A percentile compares a stretch with the other conserved stretches of the same genome.
Conservation (phyloP, 2,888 invertebrate species). For the Drosophila birchii region DNA sequence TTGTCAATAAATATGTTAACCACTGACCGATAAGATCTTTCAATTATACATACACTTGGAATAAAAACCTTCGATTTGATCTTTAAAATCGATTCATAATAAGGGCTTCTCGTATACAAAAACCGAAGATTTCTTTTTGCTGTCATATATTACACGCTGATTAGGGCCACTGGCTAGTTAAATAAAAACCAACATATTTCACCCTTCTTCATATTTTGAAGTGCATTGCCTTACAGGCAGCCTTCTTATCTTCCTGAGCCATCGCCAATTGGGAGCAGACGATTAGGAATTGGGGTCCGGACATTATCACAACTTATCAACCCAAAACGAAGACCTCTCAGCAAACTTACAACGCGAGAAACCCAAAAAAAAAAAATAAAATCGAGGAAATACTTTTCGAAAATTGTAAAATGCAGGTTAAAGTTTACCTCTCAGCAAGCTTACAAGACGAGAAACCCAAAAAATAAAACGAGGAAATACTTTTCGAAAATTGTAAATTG, state of each 20-base stretch:
- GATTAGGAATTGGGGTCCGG: slow-evolving; percentile 32
- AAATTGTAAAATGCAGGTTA: slow-evolving; percentile 7
- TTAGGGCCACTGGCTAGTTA: not conserved
- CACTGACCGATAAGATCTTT: not conserved
- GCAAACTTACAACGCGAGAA: not conserved
- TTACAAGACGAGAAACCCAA: not conserved
- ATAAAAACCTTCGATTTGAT: not conserved
- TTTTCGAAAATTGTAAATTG: not conserved
- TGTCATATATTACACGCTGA: slow-evolving; percentile 14
- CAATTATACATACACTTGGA: not conserved
- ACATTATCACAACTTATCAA: slow-evolving; percentile 38
- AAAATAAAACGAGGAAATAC: slow-evolving; percentile 5
- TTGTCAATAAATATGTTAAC: not conserved
- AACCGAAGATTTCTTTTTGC: not conserved
- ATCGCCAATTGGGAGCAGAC: slow-evolving; percentile 39
- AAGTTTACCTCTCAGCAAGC: slow-evolving; percentile 6
- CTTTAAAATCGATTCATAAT: not conserved
- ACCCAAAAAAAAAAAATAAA: not conserved
- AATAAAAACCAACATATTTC: not conserved
- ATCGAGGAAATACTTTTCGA: not conserved
- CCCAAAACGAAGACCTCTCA: slow-evolving; percentile 7
- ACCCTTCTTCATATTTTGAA: slow-evolving; percentile 9
- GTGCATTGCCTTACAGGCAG: not conserved
- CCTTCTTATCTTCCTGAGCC: slow-evolving; percentile 17
- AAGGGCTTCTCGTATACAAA: not conserved